Base-by-base conservation (phyloP, 2,797 vertebrate genomes). In the Ispidina lecontei region DNA sequence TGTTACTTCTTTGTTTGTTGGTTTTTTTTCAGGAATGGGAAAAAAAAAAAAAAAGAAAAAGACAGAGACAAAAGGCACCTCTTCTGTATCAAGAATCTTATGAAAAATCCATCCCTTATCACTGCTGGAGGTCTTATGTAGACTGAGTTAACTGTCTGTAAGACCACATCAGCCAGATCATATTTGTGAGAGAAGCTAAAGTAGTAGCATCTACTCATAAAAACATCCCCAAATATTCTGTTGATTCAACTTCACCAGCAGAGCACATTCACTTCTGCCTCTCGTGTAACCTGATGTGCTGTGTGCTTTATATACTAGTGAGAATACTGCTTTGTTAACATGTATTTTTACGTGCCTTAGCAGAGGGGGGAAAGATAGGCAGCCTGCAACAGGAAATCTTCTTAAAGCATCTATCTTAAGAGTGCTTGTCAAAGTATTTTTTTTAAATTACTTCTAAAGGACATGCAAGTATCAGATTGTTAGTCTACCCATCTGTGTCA, bases 1-100 rank as follows among this genome's bases (percentile, higher is more conserved):
- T 33, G 74, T 41, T 68, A 46, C 55, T 79, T 71, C 63, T 91
- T 92, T 90, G 67, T 69, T 89, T 89, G 91, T 89, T 89, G 91
- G 83, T 65, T 69, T 90, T 91, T 73, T 70, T 2, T 1, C 51
- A 60, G 52, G 14, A 86, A 55, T 0, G 1, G 20, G 21, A 68
- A 16, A 82, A 87, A 76, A 60, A 55, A 60, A 51, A 54, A 17
- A 67, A 81, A 64, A 51, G 51, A 67, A 59, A 41, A 12, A 55
- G 1, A 26, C 31, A 86, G 79, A 78, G 55, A 49, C 37, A 70
- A 84, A 31, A 21, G 16, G 14, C 41, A 73, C 9, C 10, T 84
- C 52, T 76, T 39, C 58, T 43, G 0, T 83, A 65, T 68, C 64
- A 62, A 54, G 60, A 71, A 58, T 77, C 71, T 87, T 79, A 89